phyloP scores from a whole-genome alignment of 2,113 vertebrate genomes.

The Carettochelys insculpta region DNA sequence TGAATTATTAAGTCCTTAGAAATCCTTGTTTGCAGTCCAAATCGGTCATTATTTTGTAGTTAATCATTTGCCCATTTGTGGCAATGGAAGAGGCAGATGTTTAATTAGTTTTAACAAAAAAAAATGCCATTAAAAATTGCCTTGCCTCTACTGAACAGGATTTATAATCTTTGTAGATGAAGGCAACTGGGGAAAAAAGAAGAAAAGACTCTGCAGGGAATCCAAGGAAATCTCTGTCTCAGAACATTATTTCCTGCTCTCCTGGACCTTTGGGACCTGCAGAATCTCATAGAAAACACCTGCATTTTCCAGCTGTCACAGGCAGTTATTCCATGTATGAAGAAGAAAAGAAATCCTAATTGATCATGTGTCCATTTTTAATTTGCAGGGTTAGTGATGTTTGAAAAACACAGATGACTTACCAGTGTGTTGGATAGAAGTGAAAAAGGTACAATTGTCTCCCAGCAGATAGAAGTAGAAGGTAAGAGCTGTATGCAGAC shows the following conservation, averaged over 20 bases:
- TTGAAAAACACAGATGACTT: slow-evolving; percentile 40
- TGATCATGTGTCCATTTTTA: slow-evolving; percentile 50
- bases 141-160: slow-evolving; percentile 53
- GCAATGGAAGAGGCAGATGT: slow-evolving; percentile 46
- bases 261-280: slow-evolving; percentile 42
- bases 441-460: neutral
- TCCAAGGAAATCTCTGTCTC: slow-evolving; percentile 51
- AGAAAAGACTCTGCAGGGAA: slow-evolving; percentile 47
- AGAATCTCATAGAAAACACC: neutral
- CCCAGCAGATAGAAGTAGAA: neutral
- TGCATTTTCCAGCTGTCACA: slow-evolving; percentile 46
- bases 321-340: slow-evolving; percentile 44
- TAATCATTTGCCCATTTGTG: slow-evolving; percentile 47
- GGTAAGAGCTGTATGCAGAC: neutral
- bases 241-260: slow-evolving; percentile 24
- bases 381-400: slow-evolving; percentile 44
- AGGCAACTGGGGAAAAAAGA: slow-evolving; percentile 53
- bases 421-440: neutral
- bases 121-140: slow-evolving; percentile 44
- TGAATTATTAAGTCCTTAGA: slow-evolving; percentile 11
- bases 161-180: slow-evolving; percentile 62
- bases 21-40: neutral
- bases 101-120: slow-evolving; percentile 59
- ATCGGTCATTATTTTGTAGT: slow-evolving; percentile 23
- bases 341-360: slow-evolving; percentile 57